Base-by-base conservation (phyloP, 1,140 invertebrate species). In the Sycophila sp. region DNA sequence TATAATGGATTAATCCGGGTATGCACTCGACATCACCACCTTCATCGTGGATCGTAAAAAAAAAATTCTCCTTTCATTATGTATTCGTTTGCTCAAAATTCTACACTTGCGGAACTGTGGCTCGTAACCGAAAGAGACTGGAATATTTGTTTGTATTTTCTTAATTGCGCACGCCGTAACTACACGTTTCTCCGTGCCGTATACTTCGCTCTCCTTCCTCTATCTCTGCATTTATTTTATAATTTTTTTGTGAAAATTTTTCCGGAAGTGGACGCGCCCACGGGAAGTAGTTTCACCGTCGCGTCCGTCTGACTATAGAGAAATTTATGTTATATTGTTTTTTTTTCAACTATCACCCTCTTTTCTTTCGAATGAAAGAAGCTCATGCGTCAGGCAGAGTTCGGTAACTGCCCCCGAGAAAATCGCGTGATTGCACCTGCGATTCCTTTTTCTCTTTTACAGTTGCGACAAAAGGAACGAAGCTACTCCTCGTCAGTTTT, bases 121-220 rank as follows among this genome's bases (percentile, higher is more conserved):
- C 80, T 84, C 83, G 82, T 83, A 85, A 84, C 82, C 83, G 82
- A 83, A 84, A 83, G 82, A 83, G 80, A 84, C 80, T 83, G 77
- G 69, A 82, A 65, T 75, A 74, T 77, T 72, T 71, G 30, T 64
- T n/a, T n/a, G n/a, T n/a, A n/a, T n/a, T n/a, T n/a, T n/a, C n/a
- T n/a, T n/a, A n/a, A n/a, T n/a, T n/a, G 58, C 38, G 45, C 38
- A 71, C 63, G 42, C 45, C 26, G 70, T 67, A 72, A 67, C 64
- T 66, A 71, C 42, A 30, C 40, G 47, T 22, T 67, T 72, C 56
- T 67, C 58, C 58, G 63, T 72, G 70, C 64, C 32, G 38, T 55
- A n/a, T n/a, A 40, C 34, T 47, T 67, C 58, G 15, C 51, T 67
- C 15, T 75, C 42, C 47, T 55, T 15, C 55, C 66, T n/a, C 15